Base-by-base conservation (phyloP, 2,113 vertebrate genomes). In the Plotosus lineatus region DNA sequence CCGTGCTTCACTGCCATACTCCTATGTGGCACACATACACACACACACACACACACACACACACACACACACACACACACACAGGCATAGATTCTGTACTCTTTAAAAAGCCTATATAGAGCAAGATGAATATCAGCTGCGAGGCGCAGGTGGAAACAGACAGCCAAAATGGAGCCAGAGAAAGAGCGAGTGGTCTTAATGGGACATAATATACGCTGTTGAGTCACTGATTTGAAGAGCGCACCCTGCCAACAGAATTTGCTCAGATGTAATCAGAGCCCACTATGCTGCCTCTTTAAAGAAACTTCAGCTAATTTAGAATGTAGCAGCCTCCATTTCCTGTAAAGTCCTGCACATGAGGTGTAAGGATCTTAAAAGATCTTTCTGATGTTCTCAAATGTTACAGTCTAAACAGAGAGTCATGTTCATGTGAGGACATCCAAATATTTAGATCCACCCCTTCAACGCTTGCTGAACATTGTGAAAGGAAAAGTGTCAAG, bases 111-210 rank as follows among this genome's bases (percentile, higher is more conserved):
- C 90, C 92, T 92, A 93, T 91, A 91, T 92, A 86, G 92, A 73
- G 87, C 87, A 90, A 88, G 88, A 90, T 88, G 33, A 88, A 90
- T 94, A 92, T 89, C 93, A 94, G 94, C 94, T 94, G 90, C 88
- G 89, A 86, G 87, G 87, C 85, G 88, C 87, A 85, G 85, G 33
- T 78, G 83, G 87, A 84, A 82, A 90, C 82, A 85, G 85, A 87
- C 86, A 82, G 21, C 38, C 61, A 53, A 55, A 66, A 19, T 74
- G 56, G 36, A 53, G 80, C 80, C 44, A 60, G 56, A 81, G 46
- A 44, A 40, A 74, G 66, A 69, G 53, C 78, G 28, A 75, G 50
- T 36, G 12, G 9, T 17, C 53, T 69, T 19, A 46, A 15, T 33
- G 42, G n/a, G 23, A 42, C 69, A 50, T 50, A 31, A 72, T 73